Conservation (phyloP, 2,113 vertebrate genomes). For the Phoxinus phoxinus region DNA sequence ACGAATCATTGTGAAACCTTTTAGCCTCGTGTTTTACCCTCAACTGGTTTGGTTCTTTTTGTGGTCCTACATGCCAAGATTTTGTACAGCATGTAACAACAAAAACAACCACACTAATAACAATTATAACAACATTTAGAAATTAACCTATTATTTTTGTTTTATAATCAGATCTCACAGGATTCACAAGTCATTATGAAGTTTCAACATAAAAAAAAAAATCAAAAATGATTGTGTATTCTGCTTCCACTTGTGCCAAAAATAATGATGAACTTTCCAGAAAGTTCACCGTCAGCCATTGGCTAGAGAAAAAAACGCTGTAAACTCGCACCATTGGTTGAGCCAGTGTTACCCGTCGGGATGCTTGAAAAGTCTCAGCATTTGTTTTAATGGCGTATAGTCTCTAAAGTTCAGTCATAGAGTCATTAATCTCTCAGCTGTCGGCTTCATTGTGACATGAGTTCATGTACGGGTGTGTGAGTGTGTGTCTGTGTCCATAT, state of each 20-base stretch:
- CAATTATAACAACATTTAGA: no score
- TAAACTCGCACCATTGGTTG: background rate
- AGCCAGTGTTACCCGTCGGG: background rate
- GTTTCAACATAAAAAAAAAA: no score
- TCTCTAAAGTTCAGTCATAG: background rate
- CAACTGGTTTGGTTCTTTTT: background rate
- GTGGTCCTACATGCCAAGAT: background rate
- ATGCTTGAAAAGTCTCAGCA: background rate
- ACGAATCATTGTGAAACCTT: background rate
- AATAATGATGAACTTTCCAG: background rate
- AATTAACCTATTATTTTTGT: no score
- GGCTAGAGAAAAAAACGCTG: background rate
- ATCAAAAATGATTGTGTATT: no score
- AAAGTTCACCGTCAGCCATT: background rate
- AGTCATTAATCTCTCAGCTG: background rate
- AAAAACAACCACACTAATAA: no score
- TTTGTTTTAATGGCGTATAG: background rate
- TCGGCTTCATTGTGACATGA: background rate
- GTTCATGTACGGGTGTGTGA: background rate
- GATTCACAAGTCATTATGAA: no score
- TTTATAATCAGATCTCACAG: no score
- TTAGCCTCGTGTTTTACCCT: background rate
- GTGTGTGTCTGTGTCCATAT: slow-evolving; percentile 18
- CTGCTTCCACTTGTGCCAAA: background rate
- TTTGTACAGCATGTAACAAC: background rate